A percentile compares a stretch with the other conserved stretches of the same genome.
Evolutionary conservation across 2,888 invertebrate species (phyloP).

Genomic region (Rosalia funebris): DNA sequence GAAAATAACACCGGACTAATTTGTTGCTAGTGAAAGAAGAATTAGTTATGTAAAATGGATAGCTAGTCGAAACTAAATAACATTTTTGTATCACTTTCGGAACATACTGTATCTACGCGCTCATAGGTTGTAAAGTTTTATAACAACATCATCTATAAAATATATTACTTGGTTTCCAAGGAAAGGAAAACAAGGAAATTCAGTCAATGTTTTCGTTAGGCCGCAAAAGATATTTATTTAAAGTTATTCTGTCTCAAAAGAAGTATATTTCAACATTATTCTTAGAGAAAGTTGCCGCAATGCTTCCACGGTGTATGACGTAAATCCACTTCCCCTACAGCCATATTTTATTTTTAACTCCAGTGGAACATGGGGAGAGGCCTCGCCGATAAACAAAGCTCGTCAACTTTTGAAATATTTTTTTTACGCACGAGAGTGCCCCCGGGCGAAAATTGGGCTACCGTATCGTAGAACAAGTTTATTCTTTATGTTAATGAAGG

Average conservation of each 20-base stretch:
- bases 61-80: too few relatives aligned
- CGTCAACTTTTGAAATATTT: neutral
- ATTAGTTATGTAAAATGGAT: too few relatives aligned
- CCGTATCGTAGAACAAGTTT: neutral
- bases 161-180: too few relatives aligned
- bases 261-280: slow-evolving; percentile 1
- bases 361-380: neutral
- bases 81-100: too few relatives aligned
- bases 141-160: too few relatives aligned
- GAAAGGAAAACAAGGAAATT: neutral
- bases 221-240: neutral
- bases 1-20: too few relatives aligned
- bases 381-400: neutral
- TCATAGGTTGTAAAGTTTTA: too few relatives aligned
- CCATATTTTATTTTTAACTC: neutral
- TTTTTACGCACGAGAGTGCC: neutral
- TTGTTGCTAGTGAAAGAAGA: too few relatives aligned
- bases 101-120: too few relatives aligned
- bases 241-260: slow-evolving; percentile 1
- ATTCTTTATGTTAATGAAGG: neutral
- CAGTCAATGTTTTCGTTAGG: neutral
- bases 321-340: neutral
- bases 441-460: neutral
- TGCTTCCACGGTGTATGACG: neutral
- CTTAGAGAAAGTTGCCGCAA: neutral